These are phyloP conservation scores for Eupithecia pulchellata DNA, from an alignment of 2,888 invertebrate species.

Conservation along the genomic window DNA sequence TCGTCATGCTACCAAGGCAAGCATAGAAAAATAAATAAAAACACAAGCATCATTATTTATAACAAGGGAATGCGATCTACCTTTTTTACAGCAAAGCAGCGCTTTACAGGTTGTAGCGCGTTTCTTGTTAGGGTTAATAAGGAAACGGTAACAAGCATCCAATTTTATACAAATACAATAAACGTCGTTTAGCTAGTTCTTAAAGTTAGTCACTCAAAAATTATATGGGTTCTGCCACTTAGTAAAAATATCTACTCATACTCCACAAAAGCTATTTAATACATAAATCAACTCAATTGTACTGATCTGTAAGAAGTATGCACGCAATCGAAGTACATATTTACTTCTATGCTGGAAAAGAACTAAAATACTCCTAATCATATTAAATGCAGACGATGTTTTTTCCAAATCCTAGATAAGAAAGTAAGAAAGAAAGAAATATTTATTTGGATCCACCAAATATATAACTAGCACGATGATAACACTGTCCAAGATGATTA, in stretches of 20 bases:
- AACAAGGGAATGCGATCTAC: conserved; percentile 13
- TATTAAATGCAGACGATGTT: not conserved
- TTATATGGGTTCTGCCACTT: not conserved
- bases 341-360: not conserved
- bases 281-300: not conserved
- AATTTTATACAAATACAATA: conserved; percentile 8
- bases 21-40: conserved; percentile 26
- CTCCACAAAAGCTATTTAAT: not conserved
- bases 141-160: conserved; percentile 20
- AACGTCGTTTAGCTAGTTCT: not conserved
- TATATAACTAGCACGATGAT: too few species aligned
- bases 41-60: conserved; percentile 26
- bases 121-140: conserved; percentile 18
- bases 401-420: not conserved
- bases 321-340: not conserved
- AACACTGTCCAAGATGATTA: not conserved
- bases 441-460: too few species aligned
- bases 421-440: too few species aligned
- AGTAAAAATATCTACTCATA: not conserved
- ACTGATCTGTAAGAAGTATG: not conserved
- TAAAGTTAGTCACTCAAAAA: not conserved
- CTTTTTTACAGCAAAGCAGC: conserved; percentile 5
- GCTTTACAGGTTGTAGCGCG: conserved; percentile 11
- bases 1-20: conserved; percentile 36
- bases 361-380: not conserved